Evolutionary conservation across 2,888 invertebrate species (phyloP), one percentile per base, ranked within the genome.

Genomic region (Xestia sexstrigata): DNA sequence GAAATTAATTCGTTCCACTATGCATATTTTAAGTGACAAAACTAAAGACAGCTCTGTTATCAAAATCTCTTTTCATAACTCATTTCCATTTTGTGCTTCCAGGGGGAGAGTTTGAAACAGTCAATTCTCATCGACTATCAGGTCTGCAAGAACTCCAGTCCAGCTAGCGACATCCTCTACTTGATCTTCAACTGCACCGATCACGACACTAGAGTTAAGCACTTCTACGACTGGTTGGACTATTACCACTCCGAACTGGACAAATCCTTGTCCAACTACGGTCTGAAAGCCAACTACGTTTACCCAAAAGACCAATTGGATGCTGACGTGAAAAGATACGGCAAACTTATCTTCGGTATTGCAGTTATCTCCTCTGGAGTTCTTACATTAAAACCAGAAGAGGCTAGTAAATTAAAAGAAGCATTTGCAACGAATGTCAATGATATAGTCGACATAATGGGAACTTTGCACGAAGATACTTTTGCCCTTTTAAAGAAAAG

Each of bases 81-180:
- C 1, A 49, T 45, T 58, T 74, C 0, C 0, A 20, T 49, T 58
- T 42, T 45, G 1, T 30, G 17, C 39, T 91, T 92, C 45, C 90
- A 93, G 93, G 88, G 85, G 23, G 88, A 86, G 1, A 74, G 71
- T 6, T 76, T 89, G 0, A 79, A 84, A 5, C 81, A 91, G 13
- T 89, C 89, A 26, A 78, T 93, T 0, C 82, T 93, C 81, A 90
- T 94, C 17, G 93, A 94, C 82, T 93, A 92, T 72, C 93, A 94
- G 79, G 2, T 90, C 23, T 86, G 90, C 0, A 90, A 72, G 66
- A 89, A 88, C 72, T 82, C 81, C 2, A 91, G 81, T 52, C 93
- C 93, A 13, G 91, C 81, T 0, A 70, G 69, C 15, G 93, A 94
- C 47, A 30, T 94, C 0, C 85, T 91, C 6, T 92, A 90, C 82